Percentiles rank a stretch among this genome's conserved stretches.
These are phyloP conservation scores for Apolygus lucorum DNA, from an alignment of 1,140 invertebrate species.

Conservation along the genomic window DNA sequence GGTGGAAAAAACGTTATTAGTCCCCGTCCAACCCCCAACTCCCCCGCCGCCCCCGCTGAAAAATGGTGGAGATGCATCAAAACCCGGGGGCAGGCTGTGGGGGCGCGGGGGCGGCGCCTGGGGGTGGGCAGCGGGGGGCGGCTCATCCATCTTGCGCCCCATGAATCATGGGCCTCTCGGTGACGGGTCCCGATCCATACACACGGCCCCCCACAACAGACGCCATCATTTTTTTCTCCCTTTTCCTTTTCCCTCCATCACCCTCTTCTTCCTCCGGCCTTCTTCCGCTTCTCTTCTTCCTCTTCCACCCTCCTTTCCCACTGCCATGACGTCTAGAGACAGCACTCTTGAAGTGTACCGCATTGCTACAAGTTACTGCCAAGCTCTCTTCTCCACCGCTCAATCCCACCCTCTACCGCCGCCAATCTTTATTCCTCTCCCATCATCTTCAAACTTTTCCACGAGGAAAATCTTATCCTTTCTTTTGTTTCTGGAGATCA, in stretches of 20 bases:
- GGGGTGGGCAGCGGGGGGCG: conserved; percentile 6
- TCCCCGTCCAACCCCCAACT: conserved; percentile 3
- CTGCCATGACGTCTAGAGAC: conserved; percentile 5
- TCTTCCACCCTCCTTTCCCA: neutral
- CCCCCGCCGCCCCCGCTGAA: neutral
- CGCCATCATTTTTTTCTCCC: conserved; percentile 28
- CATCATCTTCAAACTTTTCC: neutral
- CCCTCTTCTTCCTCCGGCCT: conserved; percentile 16
- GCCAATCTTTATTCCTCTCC: too few relatives aligned
- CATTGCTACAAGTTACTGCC: conserved; percentile 22
- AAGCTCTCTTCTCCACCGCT: too few relatives aligned
- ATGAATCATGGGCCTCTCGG: conserved; percentile 30
- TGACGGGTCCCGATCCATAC: conserved; percentile 14
- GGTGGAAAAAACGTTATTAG: conserved; percentile 18
- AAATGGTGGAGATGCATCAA: neutral
- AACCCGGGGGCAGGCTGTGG: neutral
- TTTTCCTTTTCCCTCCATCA: conserved; percentile 16
- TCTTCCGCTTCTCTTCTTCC: conserved; percentile 7
- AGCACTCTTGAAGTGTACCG: conserved; percentile 15
- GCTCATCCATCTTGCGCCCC: conserved; percentile 31
- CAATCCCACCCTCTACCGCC: neutral
- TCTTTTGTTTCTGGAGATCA: too few relatives aligned
- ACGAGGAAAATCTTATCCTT: neutral
- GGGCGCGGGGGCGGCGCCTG: neutral
- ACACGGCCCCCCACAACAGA: conserved; percentile 19